Base-by-base conservation (phyloP, 2,113 vertebrate species). In the Antechinus stuartii region DNA sequence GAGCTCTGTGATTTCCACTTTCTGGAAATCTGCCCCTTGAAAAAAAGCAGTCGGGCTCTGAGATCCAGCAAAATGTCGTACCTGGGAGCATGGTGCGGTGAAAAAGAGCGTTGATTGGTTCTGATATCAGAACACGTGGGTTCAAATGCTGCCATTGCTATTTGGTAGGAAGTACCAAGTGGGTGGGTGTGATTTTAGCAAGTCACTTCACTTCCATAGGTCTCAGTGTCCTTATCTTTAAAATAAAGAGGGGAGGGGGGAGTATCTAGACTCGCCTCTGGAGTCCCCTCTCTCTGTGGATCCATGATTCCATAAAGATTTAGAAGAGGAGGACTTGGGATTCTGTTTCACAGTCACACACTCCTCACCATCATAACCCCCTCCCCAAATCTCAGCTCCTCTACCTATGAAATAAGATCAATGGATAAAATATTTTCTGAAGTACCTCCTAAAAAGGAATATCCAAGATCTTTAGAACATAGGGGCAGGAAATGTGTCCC, bases 401-500 rank as follows among this genome's bases (percentile, higher is more conserved):
- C n/a, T 2, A 42, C 35, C 68, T 84, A n/a, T 84, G 68, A 42
- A 42, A 84, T 42, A 35, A 35, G 30, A 22, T 16, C 16, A 42
- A 22, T 84, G 35, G 35, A 22, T 1, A 14, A 84, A 8, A 84
- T 22, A 19, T n/a, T 42, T 35, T 84, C 16, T n/a, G 68, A 42
- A 42, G 35, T 42, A 14, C n/a, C 35, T 84, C 68, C n/a, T 84
- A 84, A 16, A 42, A 8, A 42, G 6, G 35, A 84, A 84, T n/a
- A 52, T 25, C 49, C 0, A 10, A 1, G 23, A 25, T 49, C 55
- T 47, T 8, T 52, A 35, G 12, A 47, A 16, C 23, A 30, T 24
- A 2, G n/a, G 27, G 0, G 2, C 2, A 0, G 19, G 76, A 8
- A 2, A 23, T 30, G 7, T 27, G 35, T 22, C 1, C 16, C 47